Percentiles rank a stretch among this genome's conserved stretches.
These are phyloP conservation scores for Stratiolaelaps scimitus DNA, from an alignment of 1,140 invertebrate species.

Conservation along the genomic window DNA sequence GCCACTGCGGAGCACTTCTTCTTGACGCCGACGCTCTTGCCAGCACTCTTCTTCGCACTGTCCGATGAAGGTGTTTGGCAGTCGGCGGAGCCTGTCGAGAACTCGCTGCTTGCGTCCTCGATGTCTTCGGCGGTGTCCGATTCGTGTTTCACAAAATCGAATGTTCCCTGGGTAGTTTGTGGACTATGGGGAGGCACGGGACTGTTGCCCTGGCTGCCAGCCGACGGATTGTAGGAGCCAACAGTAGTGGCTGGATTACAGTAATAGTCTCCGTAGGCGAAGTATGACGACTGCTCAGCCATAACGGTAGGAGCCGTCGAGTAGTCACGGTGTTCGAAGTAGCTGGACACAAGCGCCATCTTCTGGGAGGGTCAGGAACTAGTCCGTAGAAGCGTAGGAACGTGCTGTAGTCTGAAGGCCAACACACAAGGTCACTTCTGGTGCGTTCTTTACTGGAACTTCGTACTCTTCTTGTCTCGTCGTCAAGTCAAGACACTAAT, in stretches of 20 bases:
- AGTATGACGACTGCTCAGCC: not conserved
- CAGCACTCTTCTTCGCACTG: not conserved
- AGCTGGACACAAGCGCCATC: constrained; percentile 24
- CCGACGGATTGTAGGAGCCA: constrained; percentile 4
- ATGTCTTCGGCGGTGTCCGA: not conserved
- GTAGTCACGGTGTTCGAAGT: constrained; percentile 25
- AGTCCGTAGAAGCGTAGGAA: too few relatives aligned
- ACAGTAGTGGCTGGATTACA: too few relatives aligned
- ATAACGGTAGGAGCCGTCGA: not conserved
- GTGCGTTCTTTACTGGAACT: too few relatives aligned
- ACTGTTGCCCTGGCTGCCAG: not conserved
- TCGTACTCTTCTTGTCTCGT: too few relatives aligned
- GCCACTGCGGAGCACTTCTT: not conserved
- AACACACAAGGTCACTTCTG: too few relatives aligned
- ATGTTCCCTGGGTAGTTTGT: not conserved
- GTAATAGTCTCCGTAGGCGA: not conserved
- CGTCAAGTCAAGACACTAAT: too few relatives aligned
- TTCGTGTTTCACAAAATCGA: constrained; percentile 3
- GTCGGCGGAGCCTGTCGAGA: constrained; percentile 8
- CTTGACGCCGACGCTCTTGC: not conserved
- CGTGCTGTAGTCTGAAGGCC: too few relatives aligned
- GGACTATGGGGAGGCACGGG: not conserved
- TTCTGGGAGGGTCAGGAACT: not conserved
- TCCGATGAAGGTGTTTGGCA: too few relatives aligned
- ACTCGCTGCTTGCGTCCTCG: constrained; percentile 24